phyloP scores from a whole-genome alignment of 2,888 invertebrate species.

The Chloroclystis v-ata region DNA sequence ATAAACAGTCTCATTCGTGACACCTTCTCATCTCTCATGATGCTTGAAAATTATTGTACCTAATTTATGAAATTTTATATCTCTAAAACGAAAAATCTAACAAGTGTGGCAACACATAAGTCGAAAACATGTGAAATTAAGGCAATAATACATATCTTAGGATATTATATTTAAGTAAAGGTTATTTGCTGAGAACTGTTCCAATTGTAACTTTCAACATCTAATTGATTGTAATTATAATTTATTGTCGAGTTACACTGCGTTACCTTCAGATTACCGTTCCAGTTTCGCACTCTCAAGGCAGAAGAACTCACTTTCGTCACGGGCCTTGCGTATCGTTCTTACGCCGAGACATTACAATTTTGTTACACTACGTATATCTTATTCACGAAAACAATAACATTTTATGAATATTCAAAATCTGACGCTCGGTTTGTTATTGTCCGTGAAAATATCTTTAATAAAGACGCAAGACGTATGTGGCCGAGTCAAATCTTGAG shows the following conservation, averaged over 20 bases:
- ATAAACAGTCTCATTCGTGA: no score
- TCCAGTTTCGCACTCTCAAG: conserved; percentile 25
- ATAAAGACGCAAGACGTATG: not conserved
- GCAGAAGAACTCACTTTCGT: conserved; percentile 14
- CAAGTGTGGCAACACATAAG: no score
- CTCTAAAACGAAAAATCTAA: no score
- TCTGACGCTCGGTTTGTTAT: conserved; percentile 9
- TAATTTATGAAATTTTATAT: no score
- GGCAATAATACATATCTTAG: no score
- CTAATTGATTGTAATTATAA: conserved; percentile 1
- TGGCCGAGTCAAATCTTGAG: not conserved
- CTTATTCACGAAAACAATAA: conserved; percentile 18
- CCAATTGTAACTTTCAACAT: no score
- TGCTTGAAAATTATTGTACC: no score
- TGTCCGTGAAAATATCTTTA: not conserved
- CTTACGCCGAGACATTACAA: conserved; percentile 20
- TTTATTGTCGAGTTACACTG: conserved; percentile 4
- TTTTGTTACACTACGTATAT: conserved; percentile 16
- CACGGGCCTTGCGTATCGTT: conserved; percentile 16
- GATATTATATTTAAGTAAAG: no score
- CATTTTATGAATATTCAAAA: conserved; percentile 25
- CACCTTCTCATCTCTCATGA: no score
- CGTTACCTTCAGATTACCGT: conserved; percentile 15
- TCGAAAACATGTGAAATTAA: no score
- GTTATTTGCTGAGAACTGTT: no score